Evolutionary conservation across 30 jellyfish, hydroid and myxozoan genomes (phyloP), one percentile per base, ranked within the genome.

Genomic region (Pseudorhiza aurosa): DNA sequence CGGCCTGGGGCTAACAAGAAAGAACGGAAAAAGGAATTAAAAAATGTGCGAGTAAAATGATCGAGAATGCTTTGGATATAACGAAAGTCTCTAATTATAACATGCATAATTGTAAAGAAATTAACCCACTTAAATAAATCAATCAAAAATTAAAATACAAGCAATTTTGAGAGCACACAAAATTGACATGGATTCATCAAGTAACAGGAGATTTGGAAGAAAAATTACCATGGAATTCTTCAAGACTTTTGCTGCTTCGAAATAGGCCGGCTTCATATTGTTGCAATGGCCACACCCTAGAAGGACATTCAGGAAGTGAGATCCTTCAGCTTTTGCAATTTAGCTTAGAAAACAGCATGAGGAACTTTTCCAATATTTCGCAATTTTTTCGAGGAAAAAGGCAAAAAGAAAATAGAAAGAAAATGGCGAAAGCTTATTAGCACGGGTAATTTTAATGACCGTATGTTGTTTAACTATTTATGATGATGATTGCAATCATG

Each of bases 211-310:
- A 8, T 12, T 4, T 12, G 19, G 12, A 29, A 43, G 10, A 12
- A 75, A 24, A 7, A 36, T 63, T 45, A 91, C 95, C 86, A 33
- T 85, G 29, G 65, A 35, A 19, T 85, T 89, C 40, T 70, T 85
- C 53, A 91, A 79, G 3, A 56, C 86, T 42, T 85, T 85, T 27
- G 98, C 98, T 15, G 96, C 95, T 68, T 85, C 95, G 65, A 72
- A 68, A 65, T 63, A 91, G 8, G 81, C 96, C 4, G 96, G 98
- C 53, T 91, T 91, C 91, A 91, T 78, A 31, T 46, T 35, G 26
- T 68, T 59, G 72, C 98, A 91, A 58, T 91, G 93, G 46, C 98
- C 96, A 63, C 98, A 91, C 98, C 98, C 96, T 85, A 26, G 0
- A 27, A 45, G 43, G n/a, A n/a, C n/a, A n/a, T n/a, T n/a, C n/a